Conservation (phyloP, 1,140 invertebrate genomes). For the Andrena cerasifolii region DNA sequence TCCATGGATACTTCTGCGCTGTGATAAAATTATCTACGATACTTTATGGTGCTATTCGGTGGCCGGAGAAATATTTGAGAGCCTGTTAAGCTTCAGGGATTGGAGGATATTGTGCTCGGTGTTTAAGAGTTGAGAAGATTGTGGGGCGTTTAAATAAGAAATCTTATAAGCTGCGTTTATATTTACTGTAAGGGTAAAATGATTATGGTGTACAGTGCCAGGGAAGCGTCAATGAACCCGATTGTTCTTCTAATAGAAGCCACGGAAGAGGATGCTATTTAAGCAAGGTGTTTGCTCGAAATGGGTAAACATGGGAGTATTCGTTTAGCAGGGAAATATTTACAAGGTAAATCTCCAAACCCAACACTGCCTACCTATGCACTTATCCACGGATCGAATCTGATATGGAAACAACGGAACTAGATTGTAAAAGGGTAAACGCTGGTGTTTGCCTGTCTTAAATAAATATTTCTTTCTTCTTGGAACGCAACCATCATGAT, state of each 20-base stretch:
- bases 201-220: neutral
- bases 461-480: neutral
- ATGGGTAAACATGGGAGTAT: constrained; percentile 62
- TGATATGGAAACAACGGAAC: constrained; percentile 47
- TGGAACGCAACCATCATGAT: no score
- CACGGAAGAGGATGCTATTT: constrained; percentile 25
- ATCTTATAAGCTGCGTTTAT: no score
- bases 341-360: constrained; percentile 57
- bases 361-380: constrained; percentile 57
- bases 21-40: neutral
- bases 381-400: constrained; percentile 44
- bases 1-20: neutral
- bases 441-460: neutral
- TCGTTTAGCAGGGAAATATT: constrained; percentile 63
- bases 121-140: neutral
- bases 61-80: neutral
- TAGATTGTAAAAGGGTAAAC: constrained; percentile 9
- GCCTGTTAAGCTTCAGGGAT: neutral
- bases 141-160: no score
- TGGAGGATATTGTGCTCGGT: neutral
- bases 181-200: no score
- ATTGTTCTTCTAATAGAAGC: constrained; percentile 28
- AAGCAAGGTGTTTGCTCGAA: constrained; percentile 60
- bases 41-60: neutral
- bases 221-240: constrained; percentile 30